Evolutionary conservation across 2,888 invertebrate genomes (phyloP), one percentile per base, ranked within the genome.

Genomic region (Dolichopus griseipennis): DNA sequence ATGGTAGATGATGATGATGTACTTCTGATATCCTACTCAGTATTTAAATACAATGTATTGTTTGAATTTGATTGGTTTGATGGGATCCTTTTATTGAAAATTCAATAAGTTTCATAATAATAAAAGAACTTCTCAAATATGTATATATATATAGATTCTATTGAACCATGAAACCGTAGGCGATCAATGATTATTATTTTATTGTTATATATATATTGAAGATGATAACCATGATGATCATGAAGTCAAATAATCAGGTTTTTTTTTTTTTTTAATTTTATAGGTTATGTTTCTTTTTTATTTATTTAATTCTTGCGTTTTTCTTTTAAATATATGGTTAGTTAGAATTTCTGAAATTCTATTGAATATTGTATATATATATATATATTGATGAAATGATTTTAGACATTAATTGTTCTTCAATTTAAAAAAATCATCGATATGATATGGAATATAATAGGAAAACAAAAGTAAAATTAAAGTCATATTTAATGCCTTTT

Each of bases 81-180:
- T 52, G 15, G 9, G 52, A 52, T 52, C 52, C 52, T 52, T 52
- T 52, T 52, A 52, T 52, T 18, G 52, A 52, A 52, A 52, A 52
- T 27, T 52, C 52, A 52, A 52, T 52, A 52, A 41, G 27, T 27
- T 27, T 27, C 27, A 27, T 4, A 27, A 27, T 27, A n/a, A 27
- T 27, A 27, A 27, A 27, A 41, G 41, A 41, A 41, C 15, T 5
- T 41, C 15, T 41, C n/a, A n/a, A n/a, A n/a, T n/a, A n/a, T n/a
- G n/a, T n/a, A n/a, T n/a, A n/a, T n/a, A n/a, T 15, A 41, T 41
- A n/a, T 15, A 41, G 15, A 41, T 41, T 41, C 15, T 41, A 41
- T 41, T 52, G 52, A 52, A 12, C 52, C 52, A 52, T 52, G 52
- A 52, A 52, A 52, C n/a, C 52, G 52, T 52, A 52, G 52, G 52